A percentile compares a stretch with the other conserved stretches of the same genome.
Conservation (phyloP, 2,113 vertebrate species). For the Beaufortia kweichowensis region DNA sequence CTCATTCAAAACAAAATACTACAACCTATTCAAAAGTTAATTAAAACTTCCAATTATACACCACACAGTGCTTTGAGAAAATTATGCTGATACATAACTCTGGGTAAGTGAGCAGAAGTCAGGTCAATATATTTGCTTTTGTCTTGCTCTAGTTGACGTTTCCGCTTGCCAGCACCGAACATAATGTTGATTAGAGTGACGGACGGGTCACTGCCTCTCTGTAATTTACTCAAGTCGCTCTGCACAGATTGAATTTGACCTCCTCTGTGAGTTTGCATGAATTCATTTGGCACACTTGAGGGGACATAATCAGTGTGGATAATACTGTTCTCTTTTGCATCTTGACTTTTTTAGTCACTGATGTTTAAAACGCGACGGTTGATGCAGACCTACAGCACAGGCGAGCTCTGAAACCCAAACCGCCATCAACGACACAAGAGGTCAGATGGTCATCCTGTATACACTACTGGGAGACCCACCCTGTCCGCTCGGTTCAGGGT, state of each 20-base stretch:
- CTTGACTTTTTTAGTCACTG: slow-evolving; percentile 10
- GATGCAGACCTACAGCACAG: neutral
- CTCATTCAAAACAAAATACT: too few relatives aligned
- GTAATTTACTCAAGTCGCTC: slow-evolving; percentile 38
- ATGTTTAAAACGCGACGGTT: slow-evolving; percentile 18
- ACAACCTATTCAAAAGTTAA: neutral
- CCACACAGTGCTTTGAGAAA: too few relatives aligned
- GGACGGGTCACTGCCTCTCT: slow-evolving; percentile 31
- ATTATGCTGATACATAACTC: too few relatives aligned
- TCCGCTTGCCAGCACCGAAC: slow-evolving; percentile 9
- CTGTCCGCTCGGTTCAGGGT: slow-evolving; percentile 13
- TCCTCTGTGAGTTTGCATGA: neutral
- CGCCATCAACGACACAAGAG: slow-evolving; percentile 15
- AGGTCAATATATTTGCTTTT: neutral
- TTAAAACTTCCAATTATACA: neutral
- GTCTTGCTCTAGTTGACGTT: slow-evolving; percentile 18
- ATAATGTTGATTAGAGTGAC: slow-evolving; percentile 30
- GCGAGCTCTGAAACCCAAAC: too few relatives aligned
- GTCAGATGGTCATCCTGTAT: slow-evolving; percentile 16
- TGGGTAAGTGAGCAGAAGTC: neutral
- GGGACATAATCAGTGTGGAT: slow-evolving; percentile 17
- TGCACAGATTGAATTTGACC: slow-evolving; percentile 20
- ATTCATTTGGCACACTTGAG: slow-evolving; percentile 26
- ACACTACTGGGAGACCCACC: slow-evolving; percentile 28
- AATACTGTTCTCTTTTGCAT: slow-evolving; percentile 17